Conservation (phyloP, 2,113 vertebrate genomes). For the Columba livia region DNA sequence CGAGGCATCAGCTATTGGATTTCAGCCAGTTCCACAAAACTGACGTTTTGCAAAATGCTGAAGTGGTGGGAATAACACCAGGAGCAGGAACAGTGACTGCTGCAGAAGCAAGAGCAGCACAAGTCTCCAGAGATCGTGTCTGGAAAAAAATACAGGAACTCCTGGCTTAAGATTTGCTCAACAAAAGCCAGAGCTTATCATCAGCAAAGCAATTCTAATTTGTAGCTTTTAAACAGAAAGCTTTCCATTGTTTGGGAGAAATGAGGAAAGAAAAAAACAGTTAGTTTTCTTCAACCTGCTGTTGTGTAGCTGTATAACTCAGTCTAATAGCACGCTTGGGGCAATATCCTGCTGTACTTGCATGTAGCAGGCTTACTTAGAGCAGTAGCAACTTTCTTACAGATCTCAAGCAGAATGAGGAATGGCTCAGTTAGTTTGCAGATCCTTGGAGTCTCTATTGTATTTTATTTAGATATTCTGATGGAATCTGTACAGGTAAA, state of each 20-base stretch:
- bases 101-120: slow-evolving; percentile 32
- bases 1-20: neutral
- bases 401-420: neutral
- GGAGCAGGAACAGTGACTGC: slow-evolving; percentile 40
- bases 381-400: neutral
- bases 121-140: slow-evolving; percentile 26
- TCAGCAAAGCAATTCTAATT: slow-evolving; percentile 48
- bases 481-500: neutral
- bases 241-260: slow-evolving; percentile 25
- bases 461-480: neutral
- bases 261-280: neutral
- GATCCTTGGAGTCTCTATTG: neutral
- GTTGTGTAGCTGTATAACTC: neutral
- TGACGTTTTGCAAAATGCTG: neutral
- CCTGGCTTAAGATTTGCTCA: slow-evolving; percentile 36
- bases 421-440: neutral
- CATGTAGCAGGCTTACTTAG: neutral
- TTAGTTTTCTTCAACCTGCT: neutral
- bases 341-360: neutral
- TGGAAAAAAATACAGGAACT: slow-evolving; percentile 62
- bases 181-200: slow-evolving; percentile 66
- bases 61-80: slow-evolving; percentile 29
- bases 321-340: neutral
- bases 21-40: slow-evolving; percentile 23
- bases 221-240: slow-evolving; percentile 36